Conservation (phyloP, 2,113 vertebrate species). For the Pongo pygmaeus region DNA sequence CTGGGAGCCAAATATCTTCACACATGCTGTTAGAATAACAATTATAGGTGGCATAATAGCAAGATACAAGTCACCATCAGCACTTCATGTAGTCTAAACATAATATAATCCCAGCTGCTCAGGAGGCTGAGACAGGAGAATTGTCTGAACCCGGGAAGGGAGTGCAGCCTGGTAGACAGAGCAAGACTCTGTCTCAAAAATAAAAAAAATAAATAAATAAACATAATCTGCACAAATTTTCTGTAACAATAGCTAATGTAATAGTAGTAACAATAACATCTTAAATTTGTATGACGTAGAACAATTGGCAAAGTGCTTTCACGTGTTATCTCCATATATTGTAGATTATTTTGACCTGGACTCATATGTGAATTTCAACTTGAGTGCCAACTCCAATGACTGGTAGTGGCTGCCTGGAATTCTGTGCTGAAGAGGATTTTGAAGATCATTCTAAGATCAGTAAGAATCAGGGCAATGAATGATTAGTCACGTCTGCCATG, state of each 20-base stretch:
- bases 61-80: not conserved
- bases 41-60: not conserved
- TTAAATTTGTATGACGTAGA: not conserved
- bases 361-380: not conserved
- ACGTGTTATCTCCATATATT: not conserved
- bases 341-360: not conserved
- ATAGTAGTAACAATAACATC: not conserved
- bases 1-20: not conserved
- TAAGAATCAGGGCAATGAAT: not conserved
- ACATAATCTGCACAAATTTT: not conserved
- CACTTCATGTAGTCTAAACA: not conserved
- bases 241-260: not conserved
- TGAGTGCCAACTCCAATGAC: not conserved
- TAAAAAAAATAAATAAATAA: no score
- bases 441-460: not conserved
- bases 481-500: not conserved
- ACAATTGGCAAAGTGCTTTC: not conserved
- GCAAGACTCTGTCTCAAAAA: no score
- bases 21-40: not conserved
- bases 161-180: no score
- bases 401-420: not conserved
- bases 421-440: not conserved
- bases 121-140: no score
- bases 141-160: no score
- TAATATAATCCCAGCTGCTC: not conserved